A percentile compares a stretch with the other conserved stretches of the same genome.
These are phyloP conservation scores for Onychomys torridus DNA, from an alignment of 2,797 vertebrate species.

Conservation along the genomic window DNA sequence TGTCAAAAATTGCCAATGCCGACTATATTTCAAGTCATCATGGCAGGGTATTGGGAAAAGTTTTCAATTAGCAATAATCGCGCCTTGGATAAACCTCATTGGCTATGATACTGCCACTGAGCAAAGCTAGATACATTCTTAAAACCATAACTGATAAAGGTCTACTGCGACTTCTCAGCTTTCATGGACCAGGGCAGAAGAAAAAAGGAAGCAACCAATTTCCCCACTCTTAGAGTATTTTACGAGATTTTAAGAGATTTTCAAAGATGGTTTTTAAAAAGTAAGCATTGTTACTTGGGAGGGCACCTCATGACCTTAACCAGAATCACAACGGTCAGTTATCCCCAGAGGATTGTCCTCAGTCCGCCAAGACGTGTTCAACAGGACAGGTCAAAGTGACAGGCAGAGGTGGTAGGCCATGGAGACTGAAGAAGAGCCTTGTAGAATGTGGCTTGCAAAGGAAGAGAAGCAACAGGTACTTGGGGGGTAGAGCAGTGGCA, in stretches of 20 bases:
- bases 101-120: not conserved
- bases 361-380: not conserved
- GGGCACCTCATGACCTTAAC: not conserved
- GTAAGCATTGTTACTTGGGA: not conserved
- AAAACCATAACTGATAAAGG: not conserved
- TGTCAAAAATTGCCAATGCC: not conserved
- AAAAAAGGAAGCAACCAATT: not conserved
- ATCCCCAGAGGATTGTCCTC: not conserved
- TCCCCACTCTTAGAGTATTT: not conserved
- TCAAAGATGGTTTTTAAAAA: conserved; percentile 32
- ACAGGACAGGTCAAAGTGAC: not conserved
- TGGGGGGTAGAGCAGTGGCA: conserved; percentile 49
- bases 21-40: not conserved
- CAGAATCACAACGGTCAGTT: not conserved
- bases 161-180: not conserved
- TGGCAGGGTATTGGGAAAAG: not conserved
- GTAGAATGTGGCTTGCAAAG: not conserved
- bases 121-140: not conserved
- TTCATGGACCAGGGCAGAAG: not conserved
- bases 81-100: not conserved
- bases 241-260: conserved; percentile 12
- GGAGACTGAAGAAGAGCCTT: not conserved
- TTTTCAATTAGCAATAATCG: not conserved
- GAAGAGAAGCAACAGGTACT: conserved; percentile 44
- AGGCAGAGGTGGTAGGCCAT: not conserved